Evolutionary conservation across 2,888 invertebrate genomes (phyloP).

Genomic region (Nebria salina): DNA sequence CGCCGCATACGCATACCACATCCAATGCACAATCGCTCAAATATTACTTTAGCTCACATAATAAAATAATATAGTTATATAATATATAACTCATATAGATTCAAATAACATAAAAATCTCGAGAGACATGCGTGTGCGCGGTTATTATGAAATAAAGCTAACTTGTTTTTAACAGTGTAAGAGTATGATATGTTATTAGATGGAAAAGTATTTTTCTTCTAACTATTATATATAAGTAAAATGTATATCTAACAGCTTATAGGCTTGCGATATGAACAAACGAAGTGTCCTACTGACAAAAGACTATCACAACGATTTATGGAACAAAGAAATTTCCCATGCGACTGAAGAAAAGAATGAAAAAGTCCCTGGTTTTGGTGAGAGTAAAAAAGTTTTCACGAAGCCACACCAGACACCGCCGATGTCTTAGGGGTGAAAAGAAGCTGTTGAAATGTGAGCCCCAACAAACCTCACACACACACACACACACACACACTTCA

Average conservation of each 20-base stretch:
- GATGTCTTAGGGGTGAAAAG: background rate
- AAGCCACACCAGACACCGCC: background rate
- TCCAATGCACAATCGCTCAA: background rate
- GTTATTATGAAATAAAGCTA: no score
- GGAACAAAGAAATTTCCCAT: background rate
- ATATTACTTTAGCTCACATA: background rate
- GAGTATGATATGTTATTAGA: no score
- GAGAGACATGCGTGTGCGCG: no score
- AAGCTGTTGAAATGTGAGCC: background rate
- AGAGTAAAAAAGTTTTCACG: background rate
- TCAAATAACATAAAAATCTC: no score
- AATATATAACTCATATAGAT: no score
- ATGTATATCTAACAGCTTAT: background rate
- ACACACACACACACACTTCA: constrained; percentile 19
- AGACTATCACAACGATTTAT: background rate
- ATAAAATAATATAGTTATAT: background rate
- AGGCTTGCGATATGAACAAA: background rate
- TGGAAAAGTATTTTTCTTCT: no score
- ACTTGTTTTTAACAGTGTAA: no score
- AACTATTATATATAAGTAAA: no score
- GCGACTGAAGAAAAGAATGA: background rate
- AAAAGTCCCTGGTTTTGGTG: no score
- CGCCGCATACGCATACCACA: background rate
- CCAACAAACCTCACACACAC: background rate
- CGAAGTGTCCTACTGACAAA: background rate